Evolutionary conservation across 2,797 vertebrate species (phyloP), one percentile per base, ranked within the genome.

Genomic region (Myotis daubentonii): DNA sequence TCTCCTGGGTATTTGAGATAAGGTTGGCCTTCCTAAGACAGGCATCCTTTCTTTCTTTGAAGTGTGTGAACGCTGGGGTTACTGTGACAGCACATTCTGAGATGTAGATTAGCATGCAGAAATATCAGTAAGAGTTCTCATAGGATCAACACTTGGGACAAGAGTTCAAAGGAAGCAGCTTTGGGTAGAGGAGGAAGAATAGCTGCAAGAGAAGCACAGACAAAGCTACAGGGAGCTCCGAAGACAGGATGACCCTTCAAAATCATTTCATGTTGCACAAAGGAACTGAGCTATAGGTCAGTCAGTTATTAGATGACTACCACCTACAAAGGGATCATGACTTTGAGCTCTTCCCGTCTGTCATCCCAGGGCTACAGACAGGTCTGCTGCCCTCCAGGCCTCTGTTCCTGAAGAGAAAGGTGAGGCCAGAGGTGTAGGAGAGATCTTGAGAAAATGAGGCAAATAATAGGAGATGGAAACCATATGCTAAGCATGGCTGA

Each of bases 261-360:
- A 49, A 44, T 11, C 6, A 11, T 4, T 23, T 11, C 30, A 3
- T 0, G 20, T 13, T 28, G 33, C 15, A 28, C 36, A 3, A 41
- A 22, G 55, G 15, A 2, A 25, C 13, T 7, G 68, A 51, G 13
- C 47, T 28, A 15, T 70, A 2, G 5, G 7, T 17, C 20, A 11
- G 2, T 6, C 13, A 4, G 4, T 38, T 4, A 13, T 1, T 3
- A 19, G 20, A 38, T 30, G n/a, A 22, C 4, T 0, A 1, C 5
- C 41, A 19, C 12, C 49, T 81, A 38, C 25, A 51, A 4, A 20
- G 23, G 0, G 4, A 22, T 23, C 49, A 3, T 33, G 53, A 57
- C 30, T 70, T 33, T 5, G 68, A 74, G 49, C 33, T 12, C n/a
- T 8, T 47, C 28, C 20, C 57, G 7, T 41, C 6, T 28, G 41